phyloP scores from a whole-genome alignment of 1,140 invertebrate genomes.

The Pomacea maculata region DNA sequence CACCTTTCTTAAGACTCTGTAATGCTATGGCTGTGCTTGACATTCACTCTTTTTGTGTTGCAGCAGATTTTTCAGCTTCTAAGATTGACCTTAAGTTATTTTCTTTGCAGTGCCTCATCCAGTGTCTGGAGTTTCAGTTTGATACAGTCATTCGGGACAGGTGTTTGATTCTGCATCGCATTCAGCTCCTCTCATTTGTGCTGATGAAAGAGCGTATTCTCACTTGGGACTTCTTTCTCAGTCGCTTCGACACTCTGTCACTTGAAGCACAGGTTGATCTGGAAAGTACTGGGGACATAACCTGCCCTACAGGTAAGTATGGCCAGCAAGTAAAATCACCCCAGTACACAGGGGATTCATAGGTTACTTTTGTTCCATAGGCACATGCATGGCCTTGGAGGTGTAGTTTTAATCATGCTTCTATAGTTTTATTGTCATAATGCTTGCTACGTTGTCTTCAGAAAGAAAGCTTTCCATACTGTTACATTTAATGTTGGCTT shows the following conservation, averaged over 20 bases:
- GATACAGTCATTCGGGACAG: slow-evolving; percentile 91
- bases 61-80: not conserved
- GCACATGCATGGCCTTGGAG: too few relatives aligned
- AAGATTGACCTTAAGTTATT: not conserved
- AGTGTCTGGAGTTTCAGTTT: slow-evolving; percentile 70
- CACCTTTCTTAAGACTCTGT: too few relatives aligned
- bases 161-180: slow-evolving; percentile 94
- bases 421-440: too few relatives aligned
- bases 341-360: too few relatives aligned
- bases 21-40: too few relatives aligned
- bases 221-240: slow-evolving; percentile 98
- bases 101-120: slow-evolving; percentile 64
- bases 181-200: slow-evolving; percentile 94
- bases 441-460: too few relatives aligned
- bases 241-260: slow-evolving; percentile 94
- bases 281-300: slow-evolving; percentile 61
- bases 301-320: slow-evolving; percentile 79
- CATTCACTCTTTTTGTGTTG: not conserved
- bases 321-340: too few relatives aligned
- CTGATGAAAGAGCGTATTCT: slow-evolving; percentile 90
- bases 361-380: too few relatives aligned
- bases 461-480: too few relatives aligned
- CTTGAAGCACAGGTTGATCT: slow-evolving; percentile 75
- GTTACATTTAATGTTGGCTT: too few relatives aligned
- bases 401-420: too few relatives aligned